Percentiles rank a stretch among this genome's conserved stretches.
Evolutionary conservation across 2,888 invertebrate species (phyloP).

Genomic region (Itoplectis maculator): DNA sequence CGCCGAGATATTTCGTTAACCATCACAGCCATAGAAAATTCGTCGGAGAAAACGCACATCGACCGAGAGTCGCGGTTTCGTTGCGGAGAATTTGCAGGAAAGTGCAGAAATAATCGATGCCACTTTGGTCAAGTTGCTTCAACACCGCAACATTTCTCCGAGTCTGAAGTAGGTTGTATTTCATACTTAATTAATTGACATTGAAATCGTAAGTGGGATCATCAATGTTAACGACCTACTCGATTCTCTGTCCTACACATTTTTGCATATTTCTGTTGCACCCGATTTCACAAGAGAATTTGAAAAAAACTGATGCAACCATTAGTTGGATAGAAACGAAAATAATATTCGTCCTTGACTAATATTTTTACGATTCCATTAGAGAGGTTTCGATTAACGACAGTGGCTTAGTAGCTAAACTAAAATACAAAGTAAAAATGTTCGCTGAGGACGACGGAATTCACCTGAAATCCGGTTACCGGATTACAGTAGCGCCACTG

Average conservation of each 20-base stretch:
- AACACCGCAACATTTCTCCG: neutral
- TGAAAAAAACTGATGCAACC: no score
- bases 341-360: neutral
- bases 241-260: no score
- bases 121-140: neutral
- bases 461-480: neutral
- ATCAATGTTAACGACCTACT: no score
- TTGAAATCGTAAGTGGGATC: no score
- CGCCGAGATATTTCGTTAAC: conserved; percentile 30
- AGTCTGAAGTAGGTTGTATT: neutral
- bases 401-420: neutral
- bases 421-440: neutral
- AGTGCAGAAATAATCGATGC: conserved; percentile 26
- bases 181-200: neutral
- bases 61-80: conserved; percentile 3
- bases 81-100: conserved; percentile 30
- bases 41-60: conserved; percentile 33
- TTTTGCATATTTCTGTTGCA: no score
- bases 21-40: neutral
- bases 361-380: no score
- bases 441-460: neutral
- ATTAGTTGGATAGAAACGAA: neutral
- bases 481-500: conserved; percentile 17
- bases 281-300: no score
- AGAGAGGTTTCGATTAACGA: neutral